These are phyloP conservation scores for Mythimna impura DNA, from an alignment of 2,888 invertebrate genomes.

Conservation along the genomic window DNA sequence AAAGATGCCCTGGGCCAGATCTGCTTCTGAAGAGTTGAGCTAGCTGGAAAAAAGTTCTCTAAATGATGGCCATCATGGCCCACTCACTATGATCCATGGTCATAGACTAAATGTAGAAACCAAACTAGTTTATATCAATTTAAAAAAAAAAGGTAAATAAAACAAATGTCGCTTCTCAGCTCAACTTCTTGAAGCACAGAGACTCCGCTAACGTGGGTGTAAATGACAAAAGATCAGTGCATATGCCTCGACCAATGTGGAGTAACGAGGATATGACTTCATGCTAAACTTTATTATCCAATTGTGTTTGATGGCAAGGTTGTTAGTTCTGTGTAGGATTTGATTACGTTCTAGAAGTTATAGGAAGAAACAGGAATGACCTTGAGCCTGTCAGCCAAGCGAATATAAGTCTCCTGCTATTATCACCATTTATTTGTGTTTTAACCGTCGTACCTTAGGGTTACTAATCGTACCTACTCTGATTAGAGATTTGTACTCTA, in stretches of 20 bases:
- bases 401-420: neutral
- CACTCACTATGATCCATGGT: too few relatives aligned
- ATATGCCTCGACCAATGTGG: constrained; percentile 26
- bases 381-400: neutral
- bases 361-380: neutral
- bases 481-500: too few relatives aligned
- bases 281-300: constrained; percentile 58
- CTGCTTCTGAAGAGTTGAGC: too few relatives aligned
- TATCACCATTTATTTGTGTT: neutral
- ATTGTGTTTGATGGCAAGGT: constrained; percentile 48
- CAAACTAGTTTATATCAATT: too few relatives aligned
- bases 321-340: constrained; percentile 32
- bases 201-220: constrained; percentile 48
- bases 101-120: too few relatives aligned
- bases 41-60: too few relatives aligned
- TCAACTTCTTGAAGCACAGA: constrained; percentile 9
- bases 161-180: neutral
- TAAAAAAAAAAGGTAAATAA: constrained; percentile 34
- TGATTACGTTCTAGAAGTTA: constrained; percentile 31
- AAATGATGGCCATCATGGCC: too few relatives aligned
- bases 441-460: too few relatives aligned
- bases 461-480: too few relatives aligned
- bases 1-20: too few relatives aligned
- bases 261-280: constrained; percentile 65
- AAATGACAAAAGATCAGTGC: constrained; percentile 54